Evolutionary conservation across 1,140 invertebrate species (phyloP).

Genomic region (Drosophila tani): DNA sequence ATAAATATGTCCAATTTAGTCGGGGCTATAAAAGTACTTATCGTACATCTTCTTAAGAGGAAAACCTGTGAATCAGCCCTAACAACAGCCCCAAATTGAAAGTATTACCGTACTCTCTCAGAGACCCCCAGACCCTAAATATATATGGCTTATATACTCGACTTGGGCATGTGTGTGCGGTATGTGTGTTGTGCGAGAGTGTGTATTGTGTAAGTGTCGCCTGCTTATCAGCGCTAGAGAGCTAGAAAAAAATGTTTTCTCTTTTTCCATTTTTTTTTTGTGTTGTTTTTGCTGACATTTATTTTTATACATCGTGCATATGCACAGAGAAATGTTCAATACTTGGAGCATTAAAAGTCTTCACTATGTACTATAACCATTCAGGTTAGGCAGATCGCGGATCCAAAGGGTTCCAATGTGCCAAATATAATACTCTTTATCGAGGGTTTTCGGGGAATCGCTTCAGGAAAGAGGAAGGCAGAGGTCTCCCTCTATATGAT

Average conservation of each 20-base stretch:
- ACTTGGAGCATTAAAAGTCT: conserved; percentile 37
- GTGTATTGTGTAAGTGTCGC: conserved; percentile 56
- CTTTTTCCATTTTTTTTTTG: conserved; percentile 63
- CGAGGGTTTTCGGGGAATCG: neutral
- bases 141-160: conserved; percentile 37
- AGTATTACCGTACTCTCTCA: conserved; percentile 26
- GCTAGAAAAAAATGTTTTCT: conserved; percentile 80
- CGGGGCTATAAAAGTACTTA: neutral
- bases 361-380: conserved; percentile 9
- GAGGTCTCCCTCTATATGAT: neutral
- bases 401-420: conserved; percentile 28
- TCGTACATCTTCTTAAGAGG: conserved; percentile 14
- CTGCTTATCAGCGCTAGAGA: conserved; percentile 73
- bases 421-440: conserved; percentile 16
- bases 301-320: conserved; percentile 72
- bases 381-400: neutral
- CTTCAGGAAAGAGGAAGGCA: neutral
- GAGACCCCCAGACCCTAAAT: conserved; percentile 21
- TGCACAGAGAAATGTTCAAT: conserved; percentile 30
- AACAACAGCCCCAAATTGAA: conserved; percentile 41
- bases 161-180: neutral
- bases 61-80: conserved; percentile 25
- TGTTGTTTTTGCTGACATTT: conserved; percentile 61
- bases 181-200: conserved; percentile 16
- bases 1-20: neutral